A percentile compares a stretch with the other conserved stretches of the same genome.
Evolutionary conservation across 2,797 vertebrate species (phyloP).

Genomic region (Graptemys geographica): DNA sequence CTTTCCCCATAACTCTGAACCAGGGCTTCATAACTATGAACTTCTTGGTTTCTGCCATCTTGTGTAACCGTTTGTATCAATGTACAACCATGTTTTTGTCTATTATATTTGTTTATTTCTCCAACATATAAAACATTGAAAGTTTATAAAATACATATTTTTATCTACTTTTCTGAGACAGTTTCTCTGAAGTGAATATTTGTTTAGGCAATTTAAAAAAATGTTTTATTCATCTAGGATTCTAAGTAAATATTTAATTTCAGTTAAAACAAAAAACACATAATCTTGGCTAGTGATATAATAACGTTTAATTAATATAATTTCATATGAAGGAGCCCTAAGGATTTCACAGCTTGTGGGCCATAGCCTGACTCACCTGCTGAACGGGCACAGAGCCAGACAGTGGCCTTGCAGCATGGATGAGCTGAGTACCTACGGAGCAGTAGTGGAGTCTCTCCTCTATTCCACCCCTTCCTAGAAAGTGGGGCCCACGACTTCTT

Average conservation of each 20-base stretch:
- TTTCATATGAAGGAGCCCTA: constrained; percentile 43
- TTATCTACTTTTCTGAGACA: constrained; percentile 29
- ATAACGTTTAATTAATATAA: constrained; percentile 48
- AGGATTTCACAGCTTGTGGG: constrained; percentile 14
- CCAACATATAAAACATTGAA: neutral
- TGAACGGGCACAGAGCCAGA: constrained; percentile 46
- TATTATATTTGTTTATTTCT: constrained; percentile 39
- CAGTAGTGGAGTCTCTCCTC: neutral
- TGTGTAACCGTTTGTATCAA: neutral
- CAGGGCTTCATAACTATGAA: neutral
- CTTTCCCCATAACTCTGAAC: neutral
- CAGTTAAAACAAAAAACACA: neutral
- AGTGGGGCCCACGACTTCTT: neutral
- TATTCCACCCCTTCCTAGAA: neutral
- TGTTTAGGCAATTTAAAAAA: constrained; percentile 17
- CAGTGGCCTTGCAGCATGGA: constrained; percentile 19
- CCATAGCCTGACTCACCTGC: neutral
- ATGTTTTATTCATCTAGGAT: constrained; percentile 55
- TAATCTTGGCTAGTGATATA: constrained; percentile 40
- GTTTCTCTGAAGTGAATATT: constrained; percentile 19
- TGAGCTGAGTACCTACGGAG: constrained; percentile 1
- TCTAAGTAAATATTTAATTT: constrained; percentile 16
- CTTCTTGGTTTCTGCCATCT: constrained; percentile 26
- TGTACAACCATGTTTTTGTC: neutral
- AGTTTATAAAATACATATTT: constrained; percentile 33